Base-by-base conservation (phyloP, 1,140 invertebrate genomes). In the Habropoda laboriosa region DNA sequence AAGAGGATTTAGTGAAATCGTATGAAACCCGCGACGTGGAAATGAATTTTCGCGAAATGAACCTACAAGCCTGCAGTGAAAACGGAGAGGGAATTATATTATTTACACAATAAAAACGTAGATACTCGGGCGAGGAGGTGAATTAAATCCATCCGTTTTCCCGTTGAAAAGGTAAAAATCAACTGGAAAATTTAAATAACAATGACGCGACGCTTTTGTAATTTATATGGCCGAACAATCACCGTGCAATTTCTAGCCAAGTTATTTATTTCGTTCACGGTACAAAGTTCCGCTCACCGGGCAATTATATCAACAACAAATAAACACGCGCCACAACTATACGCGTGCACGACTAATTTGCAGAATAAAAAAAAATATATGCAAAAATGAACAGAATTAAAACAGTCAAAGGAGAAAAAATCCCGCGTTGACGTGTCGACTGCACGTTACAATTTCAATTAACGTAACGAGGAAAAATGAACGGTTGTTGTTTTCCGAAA, bases 161-260 rank as follows among this genome's bases (percentile, higher is more conserved):
- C 4, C 30, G 10, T 7, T 42, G 21, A 24, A 57, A 58, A 38
- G 40, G 57, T 35, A 51, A 79, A 61, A 63, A 63, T 63, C 53
- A 71, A 47, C n/a, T 40, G 55, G 38, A 30, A 55, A 55, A 79
- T 79, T 79, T 79, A 51, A 73, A 79, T 79, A 79, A 79, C 77
- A 79, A 79, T 49, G 24, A 63, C 38, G 35, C 12, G 6, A 21
- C 40, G 58, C 45, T 73, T 79, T 79, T 73, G 47, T 79, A 73
- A 79, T 79, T 72, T 51, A 73, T 63, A 72, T 40, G 27, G 58
- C 8, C n/a, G 76, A 73, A 61, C 57, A 60, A 58, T 67, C 64
- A 53, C 38, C 24, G 42, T n/a, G 6, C 53, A 16, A 30, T 42
- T 58, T 42, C 27, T 51, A 42, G 38, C 57, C 67, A 38, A 27